Evolutionary conservation across 2,888 invertebrate species (phyloP).

Genomic region (Pyrochroa serraticornis): DNA sequence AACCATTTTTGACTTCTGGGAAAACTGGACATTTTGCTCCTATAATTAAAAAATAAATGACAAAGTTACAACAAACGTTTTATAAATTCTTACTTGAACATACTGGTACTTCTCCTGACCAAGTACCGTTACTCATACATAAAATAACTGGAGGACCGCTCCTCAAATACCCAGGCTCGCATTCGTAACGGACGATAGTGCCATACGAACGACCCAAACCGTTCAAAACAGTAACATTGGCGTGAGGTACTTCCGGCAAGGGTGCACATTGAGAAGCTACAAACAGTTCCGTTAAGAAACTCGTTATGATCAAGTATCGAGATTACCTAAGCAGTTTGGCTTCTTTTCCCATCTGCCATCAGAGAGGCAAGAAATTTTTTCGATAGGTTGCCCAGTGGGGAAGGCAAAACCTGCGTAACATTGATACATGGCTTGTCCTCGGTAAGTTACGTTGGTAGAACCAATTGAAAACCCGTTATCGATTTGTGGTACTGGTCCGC

Average conservation of each 20-base stretch:
- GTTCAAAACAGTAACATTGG: slow-evolving; percentile 84
- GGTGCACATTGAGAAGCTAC: slow-evolving; percentile 90
- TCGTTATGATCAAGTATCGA: not conserved
- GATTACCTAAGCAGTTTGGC: slow-evolving; percentile 82
- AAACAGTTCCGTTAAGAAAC: slow-evolving; percentile 31
- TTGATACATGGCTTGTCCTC: slow-evolving; percentile 92
- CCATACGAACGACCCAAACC: slow-evolving; percentile 93
- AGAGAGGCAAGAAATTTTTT: slow-evolving; percentile 86
- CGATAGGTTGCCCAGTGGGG: slow-evolving; percentile 83
- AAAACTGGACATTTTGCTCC: slow-evolving; percentile 73
- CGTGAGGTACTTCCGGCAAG: slow-evolving; percentile 84
- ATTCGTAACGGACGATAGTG: slow-evolving; percentile 90
- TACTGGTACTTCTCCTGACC: slow-evolving; percentile 90
- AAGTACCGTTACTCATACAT: slow-evolving; percentile 95
- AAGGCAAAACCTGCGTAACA: slow-evolving; percentile 97
- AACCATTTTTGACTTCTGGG: slow-evolving; percentile 86
- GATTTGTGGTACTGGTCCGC: slow-evolving; percentile 97
- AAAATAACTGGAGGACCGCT: slow-evolving; percentile 88
- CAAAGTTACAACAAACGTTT: too few species aligned
- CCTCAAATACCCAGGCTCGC: slow-evolving; percentile 88
- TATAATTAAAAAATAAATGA: slow-evolving; percentile 39
- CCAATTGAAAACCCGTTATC: slow-evolving; percentile 97
- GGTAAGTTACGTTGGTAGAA: slow-evolving; percentile 93
- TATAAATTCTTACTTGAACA: slow-evolving; percentile 71
- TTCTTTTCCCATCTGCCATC: slow-evolving; percentile 93